Percentiles rank a stretch among this genome's conserved stretches.
phyloP scores from a whole-genome alignment of 2,888 invertebrate genomes.

The Deroplatys truncata region DNA sequence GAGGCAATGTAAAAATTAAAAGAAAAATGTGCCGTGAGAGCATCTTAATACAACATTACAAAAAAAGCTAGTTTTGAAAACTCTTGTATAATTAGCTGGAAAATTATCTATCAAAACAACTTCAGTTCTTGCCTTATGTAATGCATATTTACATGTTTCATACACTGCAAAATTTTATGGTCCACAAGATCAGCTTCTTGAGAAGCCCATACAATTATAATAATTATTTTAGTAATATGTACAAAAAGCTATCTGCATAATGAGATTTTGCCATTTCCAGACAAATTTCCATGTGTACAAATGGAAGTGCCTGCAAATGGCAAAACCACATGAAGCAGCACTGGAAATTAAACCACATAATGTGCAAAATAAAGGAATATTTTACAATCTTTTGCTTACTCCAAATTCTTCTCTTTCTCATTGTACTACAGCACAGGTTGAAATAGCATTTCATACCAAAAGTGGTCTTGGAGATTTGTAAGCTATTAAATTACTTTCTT shows the following conservation, averaged over 20 bases:
- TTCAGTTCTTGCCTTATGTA: background rate
- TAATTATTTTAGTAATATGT: slow-evolving; percentile 31
- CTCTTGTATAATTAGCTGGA: background rate
- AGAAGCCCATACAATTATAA: slow-evolving; percentile 31
- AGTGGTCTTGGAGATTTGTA: slow-evolving; percentile 11
- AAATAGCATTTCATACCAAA: slow-evolving; percentile 10
- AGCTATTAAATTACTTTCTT: slow-evolving; percentile 19
- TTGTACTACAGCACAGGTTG: slow-evolving; percentile 12
- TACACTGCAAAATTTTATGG: background rate
- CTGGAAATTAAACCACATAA: slow-evolving; percentile 30
- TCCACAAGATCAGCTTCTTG: slow-evolving; percentile 15
- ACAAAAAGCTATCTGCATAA: slow-evolving; percentile 33
- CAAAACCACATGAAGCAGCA: slow-evolving; percentile 27
- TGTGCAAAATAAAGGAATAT: slow-evolving; percentile 30
- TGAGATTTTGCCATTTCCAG: slow-evolving; percentile 15
- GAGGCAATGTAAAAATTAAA: background rate
- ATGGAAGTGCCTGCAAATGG: background rate
- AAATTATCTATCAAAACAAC: background rate
- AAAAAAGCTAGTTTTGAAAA: background rate
- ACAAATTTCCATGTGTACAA: background rate
- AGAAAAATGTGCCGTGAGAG: too few species aligned
- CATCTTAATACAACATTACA: background rate
- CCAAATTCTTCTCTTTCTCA: slow-evolving; percentile 13
- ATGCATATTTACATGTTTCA: background rate
- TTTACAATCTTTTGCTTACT: slow-evolving; percentile 28